Evolutionary conservation across 2,113 vertebrate genomes (phyloP), one percentile per base, ranked within the genome.

Genomic region (Hippocampus guttulatus): DNA sequence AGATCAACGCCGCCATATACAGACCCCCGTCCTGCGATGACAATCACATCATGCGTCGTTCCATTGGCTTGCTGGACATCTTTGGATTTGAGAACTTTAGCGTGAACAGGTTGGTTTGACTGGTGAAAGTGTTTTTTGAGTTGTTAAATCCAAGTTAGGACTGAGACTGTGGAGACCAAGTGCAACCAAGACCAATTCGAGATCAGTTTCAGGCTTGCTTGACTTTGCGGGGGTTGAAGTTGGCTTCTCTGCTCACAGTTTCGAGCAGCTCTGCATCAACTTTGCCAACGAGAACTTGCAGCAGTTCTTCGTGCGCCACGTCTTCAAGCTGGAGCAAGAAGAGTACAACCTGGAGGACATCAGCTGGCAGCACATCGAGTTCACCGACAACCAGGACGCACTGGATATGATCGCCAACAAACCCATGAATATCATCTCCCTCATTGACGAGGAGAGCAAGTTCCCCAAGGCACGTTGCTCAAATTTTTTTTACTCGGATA

Each of bases 291-390:
- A 99, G 87, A 97, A 98, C 88, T 87, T 99, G 88, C 97, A 99
- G 82, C 97, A 99, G 89, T 99, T 99, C 90, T 99, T 98, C 0
- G 97, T 99, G 40, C 93, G 94, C 0, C 97, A 99, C 0, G 97
- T 99, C 71, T 99, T 99, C 91, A 99, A 99, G 70, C 91, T 99
- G 75, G 97, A 99, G 89, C 97, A 99, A 87, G 96, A 99, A 84
- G 97, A 99, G 76, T 99, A 99, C 60, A 98, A 99, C 91, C 90
- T 99, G 80, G 97, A 99, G 92, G 95, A 96, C 92, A 99, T 99
- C 81, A 95, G 94, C 92, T 99, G 97, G 97, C 92, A 96, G 87
- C 95, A 99, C 92, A 99, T 99, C 0, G 97, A 98, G 92, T 99
- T 99, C 92, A 98, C 97, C 0, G 97, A 99, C 85, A 99, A 99